Conservation (phyloP, 1,140 invertebrate species). For the Aphidius ervi region DNA sequence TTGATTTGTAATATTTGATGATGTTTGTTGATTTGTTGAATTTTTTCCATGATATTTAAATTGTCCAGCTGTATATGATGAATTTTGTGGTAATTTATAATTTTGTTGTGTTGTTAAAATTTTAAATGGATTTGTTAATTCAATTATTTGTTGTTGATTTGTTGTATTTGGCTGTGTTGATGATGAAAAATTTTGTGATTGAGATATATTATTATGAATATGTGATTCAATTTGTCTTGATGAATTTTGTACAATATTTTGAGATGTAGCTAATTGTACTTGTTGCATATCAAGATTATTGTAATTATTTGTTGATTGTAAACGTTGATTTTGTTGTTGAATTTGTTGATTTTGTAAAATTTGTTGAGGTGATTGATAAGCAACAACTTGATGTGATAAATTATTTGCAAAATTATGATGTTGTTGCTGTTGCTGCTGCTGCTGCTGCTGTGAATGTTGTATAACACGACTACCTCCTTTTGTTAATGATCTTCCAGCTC, state of each 20-base stretch:
- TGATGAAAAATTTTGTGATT: too few species aligned
- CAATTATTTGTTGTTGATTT: constrained; percentile 30
- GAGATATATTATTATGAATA: too few species aligned
- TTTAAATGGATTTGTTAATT: constrained; percentile 38
- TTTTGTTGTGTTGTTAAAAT: constrained; percentile 39
- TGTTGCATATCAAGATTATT: constrained; percentile 26
- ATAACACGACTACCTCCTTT: constrained; percentile 33
- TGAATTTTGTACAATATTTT: too few species aligned
- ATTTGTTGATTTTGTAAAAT: too few species aligned
- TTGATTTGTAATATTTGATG: constrained; percentile 21
- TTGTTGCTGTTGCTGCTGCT: constrained; percentile 28
- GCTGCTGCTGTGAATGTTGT: too few species aligned
- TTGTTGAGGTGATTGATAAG: constrained; percentile 21
- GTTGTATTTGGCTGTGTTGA: neutral
- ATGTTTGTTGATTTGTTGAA: too few species aligned
- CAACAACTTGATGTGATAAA: constrained; percentile 12
- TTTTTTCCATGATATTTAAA: constrained; percentile 37
- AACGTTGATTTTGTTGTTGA: neutral
- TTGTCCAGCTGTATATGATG: constrained; percentile 44
- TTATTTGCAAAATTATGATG: constrained; percentile 31
- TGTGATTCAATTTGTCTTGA: too few species aligned
- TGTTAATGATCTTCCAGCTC: constrained; percentile 33
- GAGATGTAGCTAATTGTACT: neutral
- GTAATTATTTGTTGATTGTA: constrained; percentile 19
- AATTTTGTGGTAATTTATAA: constrained; percentile 50